Evolutionary conservation across 2,113 vertebrate genomes (phyloP).

Genomic region (Heliornis fulica): DNA sequence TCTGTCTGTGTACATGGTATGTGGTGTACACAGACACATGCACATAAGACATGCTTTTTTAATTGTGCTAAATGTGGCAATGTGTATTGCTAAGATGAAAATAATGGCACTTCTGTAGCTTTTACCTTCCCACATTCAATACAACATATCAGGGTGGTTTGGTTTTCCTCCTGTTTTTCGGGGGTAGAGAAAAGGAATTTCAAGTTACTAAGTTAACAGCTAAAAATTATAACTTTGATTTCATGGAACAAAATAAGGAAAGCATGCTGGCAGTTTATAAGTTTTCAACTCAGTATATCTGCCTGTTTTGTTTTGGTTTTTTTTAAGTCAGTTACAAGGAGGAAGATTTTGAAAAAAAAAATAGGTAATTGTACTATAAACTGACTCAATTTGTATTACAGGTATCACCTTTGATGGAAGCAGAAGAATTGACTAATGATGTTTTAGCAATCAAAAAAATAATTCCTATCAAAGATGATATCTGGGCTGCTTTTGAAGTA

Average conservation of each 20-base stretch:
- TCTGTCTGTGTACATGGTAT: neutral
- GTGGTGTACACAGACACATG: neutral
- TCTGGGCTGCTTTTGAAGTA: conserved; percentile 92
- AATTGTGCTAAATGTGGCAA: neutral
- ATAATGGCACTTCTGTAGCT: neutral
- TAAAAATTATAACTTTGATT: neutral
- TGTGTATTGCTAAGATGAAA: neutral
- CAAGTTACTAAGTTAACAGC: neutral
- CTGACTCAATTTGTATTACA: conserved; percentile 53
- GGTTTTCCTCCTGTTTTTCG: neutral
- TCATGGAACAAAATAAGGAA: neutral
- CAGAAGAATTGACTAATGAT: conserved; percentile 84
- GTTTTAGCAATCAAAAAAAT: conserved; percentile 85
- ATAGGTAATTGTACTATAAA: neutral
- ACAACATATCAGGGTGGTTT: neutral
- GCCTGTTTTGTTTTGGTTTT: neutral
- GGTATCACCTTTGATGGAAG: conserved; percentile 89
- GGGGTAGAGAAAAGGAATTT: neutral
- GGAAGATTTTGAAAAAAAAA: neutral
- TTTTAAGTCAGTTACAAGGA: neutral
- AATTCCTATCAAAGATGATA: conserved; percentile 68
- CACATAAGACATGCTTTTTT: neutral
- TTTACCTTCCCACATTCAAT: neutral
- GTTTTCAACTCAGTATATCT: neutral
- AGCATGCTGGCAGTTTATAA: neutral